Percentiles rank a stretch among this genome's conserved stretches.
phyloP scores from a whole-genome alignment of 2,797 vertebrate species.

The Avahi laniger region DNA sequence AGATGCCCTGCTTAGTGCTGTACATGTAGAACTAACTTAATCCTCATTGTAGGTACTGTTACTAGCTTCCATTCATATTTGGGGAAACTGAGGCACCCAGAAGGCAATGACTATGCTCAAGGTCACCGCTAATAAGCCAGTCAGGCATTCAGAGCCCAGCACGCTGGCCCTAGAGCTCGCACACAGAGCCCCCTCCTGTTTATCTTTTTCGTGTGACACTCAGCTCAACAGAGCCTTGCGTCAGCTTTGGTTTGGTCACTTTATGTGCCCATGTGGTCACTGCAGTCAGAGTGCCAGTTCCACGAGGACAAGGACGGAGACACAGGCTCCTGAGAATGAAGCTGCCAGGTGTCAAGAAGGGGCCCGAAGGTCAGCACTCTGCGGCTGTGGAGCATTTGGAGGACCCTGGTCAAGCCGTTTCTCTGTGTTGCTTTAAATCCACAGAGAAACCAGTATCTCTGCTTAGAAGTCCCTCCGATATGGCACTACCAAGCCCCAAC shows the following conservation, averaged over 20 bases:
- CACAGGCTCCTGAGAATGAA: not conserved
- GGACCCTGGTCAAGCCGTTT: no score
- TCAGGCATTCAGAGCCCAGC: fast-evolving
- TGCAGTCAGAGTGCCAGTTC: not conserved
- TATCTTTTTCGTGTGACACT: not conserved
- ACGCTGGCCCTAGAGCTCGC: fast-evolving
- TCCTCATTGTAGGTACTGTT: fast-evolving
- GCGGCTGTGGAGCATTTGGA: fast-evolving
- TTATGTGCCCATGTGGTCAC: fast-evolving
- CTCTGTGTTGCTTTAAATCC: not conserved
- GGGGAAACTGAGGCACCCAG: not conserved
- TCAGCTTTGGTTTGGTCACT: not conserved
- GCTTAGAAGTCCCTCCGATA: not conserved
- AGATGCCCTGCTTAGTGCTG: not conserved
- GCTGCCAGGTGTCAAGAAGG: not conserved
- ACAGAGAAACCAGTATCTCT: not conserved
- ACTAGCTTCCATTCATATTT: not conserved
- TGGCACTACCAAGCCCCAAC: not conserved
- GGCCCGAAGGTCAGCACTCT: fast-evolving
- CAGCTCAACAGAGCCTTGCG: fast-evolving
- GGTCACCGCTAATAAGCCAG: not conserved
- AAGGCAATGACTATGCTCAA: not conserved
- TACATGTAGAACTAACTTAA: not conserved
- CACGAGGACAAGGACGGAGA: not conserved
- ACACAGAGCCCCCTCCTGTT: fast-evolving